Conservation (phyloP, 2,888 invertebrate species). For the Galerucella nymphaeae region DNA sequence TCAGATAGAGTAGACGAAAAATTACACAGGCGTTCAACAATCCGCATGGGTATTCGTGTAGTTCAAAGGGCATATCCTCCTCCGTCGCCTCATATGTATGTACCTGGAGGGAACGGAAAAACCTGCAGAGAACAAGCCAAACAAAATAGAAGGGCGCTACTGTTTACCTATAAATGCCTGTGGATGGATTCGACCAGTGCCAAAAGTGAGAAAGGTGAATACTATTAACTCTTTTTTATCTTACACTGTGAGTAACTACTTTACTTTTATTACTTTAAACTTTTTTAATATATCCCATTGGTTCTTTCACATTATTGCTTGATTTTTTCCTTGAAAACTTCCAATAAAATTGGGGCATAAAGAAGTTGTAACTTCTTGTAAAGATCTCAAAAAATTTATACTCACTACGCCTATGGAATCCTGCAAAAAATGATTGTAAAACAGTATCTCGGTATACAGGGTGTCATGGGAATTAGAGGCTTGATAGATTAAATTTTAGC, state of each 20-base stretch:
- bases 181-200: constrained; percentile 53
- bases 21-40: constrained; percentile 80
- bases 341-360: no score
- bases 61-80: constrained; percentile 73
- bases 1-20: constrained; percentile 89
- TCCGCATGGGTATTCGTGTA: constrained; percentile 87
- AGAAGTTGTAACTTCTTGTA: no score
- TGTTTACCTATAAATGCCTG: constrained; percentile 60
- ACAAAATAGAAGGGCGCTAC: constrained; percentile 56
- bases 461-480: no score
- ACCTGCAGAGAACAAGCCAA: constrained; percentile 53
- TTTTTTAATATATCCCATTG: no score
- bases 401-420: no score
- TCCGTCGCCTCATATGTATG: constrained; percentile 61
- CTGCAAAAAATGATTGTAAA: no score
- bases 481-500: no score
- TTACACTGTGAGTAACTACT: neutral
- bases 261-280: no score
- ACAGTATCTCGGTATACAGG: no score
- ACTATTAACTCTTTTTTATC: neutral
- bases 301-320: no score
- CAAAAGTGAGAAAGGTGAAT: constrained; percentile 38
- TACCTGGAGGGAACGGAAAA: constrained; percentile 54
- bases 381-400: no score
- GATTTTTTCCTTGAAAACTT: no score